phyloP scores from a whole-genome alignment of 2,888 invertebrate genomes.

The Cremastinae sp. region DNA sequence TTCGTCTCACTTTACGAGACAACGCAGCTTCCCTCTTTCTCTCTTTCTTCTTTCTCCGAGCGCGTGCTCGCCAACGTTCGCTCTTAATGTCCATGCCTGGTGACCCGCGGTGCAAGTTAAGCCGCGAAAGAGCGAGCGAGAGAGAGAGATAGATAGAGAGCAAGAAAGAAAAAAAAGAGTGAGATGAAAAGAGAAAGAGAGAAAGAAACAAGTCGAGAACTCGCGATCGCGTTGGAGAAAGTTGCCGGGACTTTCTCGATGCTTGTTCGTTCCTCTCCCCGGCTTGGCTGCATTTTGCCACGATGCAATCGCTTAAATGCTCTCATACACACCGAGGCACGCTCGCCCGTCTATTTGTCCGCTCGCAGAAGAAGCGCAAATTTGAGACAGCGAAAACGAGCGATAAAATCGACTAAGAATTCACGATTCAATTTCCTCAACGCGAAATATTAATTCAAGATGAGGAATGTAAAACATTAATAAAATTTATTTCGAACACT shows the following conservation, averaged over 20 bases:
- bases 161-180: slow-evolving; percentile 26
- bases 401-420: neutral
- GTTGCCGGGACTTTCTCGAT: slow-evolving; percentile 77
- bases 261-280: slow-evolving; percentile 62
- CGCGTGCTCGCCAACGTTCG: slow-evolving; percentile 65
- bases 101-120: slow-evolving; percentile 78
- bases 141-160: slow-evolving; percentile 17
- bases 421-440: neutral
- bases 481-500: too few species aligned
- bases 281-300: slow-evolving; percentile 65
- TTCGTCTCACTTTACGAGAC: slow-evolving; percentile 62
- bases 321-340: slow-evolving; percentile 51
- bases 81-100: slow-evolving; percentile 77
- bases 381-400: slow-evolving; percentile 25
- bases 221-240: slow-evolving; percentile 71
- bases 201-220: slow-evolving; percentile 38
- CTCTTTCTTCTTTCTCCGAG: slow-evolving; percentile 1
- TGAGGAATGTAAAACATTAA: too few species aligned
- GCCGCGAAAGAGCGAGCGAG: slow-evolving; percentile 60
- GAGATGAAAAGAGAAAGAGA: slow-evolving; percentile 9
- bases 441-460: neutral
- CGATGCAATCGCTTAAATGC: slow-evolving; percentile 76
- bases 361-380: slow-evolving; percentile 45
- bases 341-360: slow-evolving; percentile 30
- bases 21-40: slow-evolving; percentile 54